Evolutionary conservation across 2,888 invertebrate species (phyloP), one percentile per base, ranked within the genome.

Genomic region (Trileptium ribeirensis): DNA sequence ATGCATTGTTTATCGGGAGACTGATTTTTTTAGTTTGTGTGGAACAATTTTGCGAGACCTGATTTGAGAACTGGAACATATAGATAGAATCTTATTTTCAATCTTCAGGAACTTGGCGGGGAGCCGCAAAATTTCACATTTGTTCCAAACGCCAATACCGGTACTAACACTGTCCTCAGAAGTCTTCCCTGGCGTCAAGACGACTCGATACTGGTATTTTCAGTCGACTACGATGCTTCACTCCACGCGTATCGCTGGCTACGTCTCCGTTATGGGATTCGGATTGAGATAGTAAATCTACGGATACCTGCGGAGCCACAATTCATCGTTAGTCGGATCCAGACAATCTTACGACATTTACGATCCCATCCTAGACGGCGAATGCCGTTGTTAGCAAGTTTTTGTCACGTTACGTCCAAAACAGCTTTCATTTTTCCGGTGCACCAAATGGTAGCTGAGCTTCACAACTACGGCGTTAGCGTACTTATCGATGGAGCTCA

Each of bases 331-430:
- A 19, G 74, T 36, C 74, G 74, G 8, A 15, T 70, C 15, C 74
- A 31, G 19, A 36, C 8, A 36, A n/a, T 36, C 8, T n/a, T 70
- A 8, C 8, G n/a, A 34, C 74, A 36, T 19, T n/a, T 70, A 24
- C 51, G 24, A 51, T 15, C 24, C 8, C 8, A 15, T 8, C 24
- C 51, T 15, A 8, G 51, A 15, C 34, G n/a, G 3, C 77, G 77
- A 34, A 24, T 38, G 37, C 77, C 77, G 33, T 24, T 38, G 36
- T 38, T 75, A 36, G 77, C 77, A n/a, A 75, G 39, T 39, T 75
- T 75, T 38, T 75, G 77, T 75, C 77, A 75, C 39, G 77, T 75
- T n/a, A 75, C 77, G 3, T 37, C 37, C 77, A 75, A 75, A 39
- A 37, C 77, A 39, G 77, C 77, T n/a, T 75, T 37, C 39, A 38